Base-by-base conservation (phyloP, 1,140 invertebrate species). In the Eriocheir sinensis region DNA sequence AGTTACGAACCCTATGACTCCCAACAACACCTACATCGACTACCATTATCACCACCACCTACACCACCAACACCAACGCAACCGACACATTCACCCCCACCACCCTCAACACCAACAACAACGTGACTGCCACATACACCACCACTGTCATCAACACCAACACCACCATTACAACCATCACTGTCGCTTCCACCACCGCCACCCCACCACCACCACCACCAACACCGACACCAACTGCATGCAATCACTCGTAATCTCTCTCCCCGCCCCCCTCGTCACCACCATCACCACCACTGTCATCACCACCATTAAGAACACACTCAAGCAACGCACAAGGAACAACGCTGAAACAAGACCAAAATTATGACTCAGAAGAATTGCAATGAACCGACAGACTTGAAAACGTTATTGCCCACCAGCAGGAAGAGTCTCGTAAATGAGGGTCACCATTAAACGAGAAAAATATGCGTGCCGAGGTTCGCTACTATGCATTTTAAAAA, bases 41-140 rank as follows among this genome's bases (percentile, higher is more conserved):
- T n/a, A 72, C n/a, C 60, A 72, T n/a, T n/a, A 72, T 72, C 60
- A 72, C 60, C 60, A 72, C n/a, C 60, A 72, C 21, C n/a, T n/a
- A n/a, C 60, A n/a, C 27, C 21, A 27, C 60, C 8, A n/a, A 4
- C 27, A 72, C 60, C 27, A 72, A 6, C n/a, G n/a, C n/a, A 72
- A 72, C 27, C 60, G n/a, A 27, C 60, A 72, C 60, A 27, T n/a
- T 21, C n/a, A 72, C 27, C 1, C n/a, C 0, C 60, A 72, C 60
- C 60, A 72, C 60, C 60, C 21, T 21, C 48, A 9, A 21, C 60
- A 72, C 27, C 60, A 12, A 21, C 3, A 72, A 72, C 27, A 72
- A 72, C n/a, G n/a, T n/a, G n/a, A n/a, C n/a, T n/a, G n/a, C n/a
- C n/a, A n/a, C n/a, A n/a, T 3, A 72, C 53, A 72, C 53, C 53